Evolutionary conservation across 2,888 invertebrate genomes (phyloP).

Genomic region (Idaea biselata): DNA sequence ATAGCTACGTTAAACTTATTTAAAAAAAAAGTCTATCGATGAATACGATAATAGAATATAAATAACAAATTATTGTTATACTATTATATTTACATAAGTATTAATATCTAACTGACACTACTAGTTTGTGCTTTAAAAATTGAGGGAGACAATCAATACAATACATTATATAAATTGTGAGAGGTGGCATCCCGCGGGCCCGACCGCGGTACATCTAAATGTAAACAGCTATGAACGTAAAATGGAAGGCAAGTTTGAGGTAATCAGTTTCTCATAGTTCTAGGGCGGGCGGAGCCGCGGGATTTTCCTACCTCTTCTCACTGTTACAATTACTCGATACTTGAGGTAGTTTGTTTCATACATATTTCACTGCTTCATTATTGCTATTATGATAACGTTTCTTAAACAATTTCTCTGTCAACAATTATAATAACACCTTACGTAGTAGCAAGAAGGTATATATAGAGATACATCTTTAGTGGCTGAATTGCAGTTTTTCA

Average conservation of each 20-base stretch:
- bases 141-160: slow-evolving; percentile 55
- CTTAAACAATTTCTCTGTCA: slow-evolving; percentile 60
- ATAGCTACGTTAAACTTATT: slow-evolving; percentile 71
- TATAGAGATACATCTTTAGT: slow-evolving; percentile 30
- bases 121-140: slow-evolving; percentile 66
- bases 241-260: slow-evolving; percentile 63
- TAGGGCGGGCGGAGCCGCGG: slow-evolving; percentile 28
- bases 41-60: slow-evolving; percentile 72
- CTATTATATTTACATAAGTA: slow-evolving; percentile 70
- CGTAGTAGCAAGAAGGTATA: slow-evolving; percentile 22
- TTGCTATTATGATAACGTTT: slow-evolving; percentile 68
- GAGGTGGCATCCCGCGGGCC: slow-evolving; percentile 23
- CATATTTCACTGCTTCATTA: slow-evolving; percentile 60
- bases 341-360: slow-evolving; percentile 77
- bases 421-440: slow-evolving; percentile 63
- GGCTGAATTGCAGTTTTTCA: slow-evolving; percentile 16
- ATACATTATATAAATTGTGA: slow-evolving; percentile 6
- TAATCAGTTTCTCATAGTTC: slow-evolving; percentile 33
- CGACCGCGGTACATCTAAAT: slow-evolving; percentile 23
- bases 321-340: slow-evolving; percentile 66
- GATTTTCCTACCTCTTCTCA: slow-evolving; percentile 47
- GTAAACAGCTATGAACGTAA: slow-evolving; percentile 35
- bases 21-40: slow-evolving; percentile 71
- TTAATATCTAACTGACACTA: slow-evolving; percentile 62
- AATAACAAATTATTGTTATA: slow-evolving; percentile 72